A percentile compares a stretch with the other conserved stretches of the same genome.
These are phyloP conservation scores for Zenarchopterus dispar DNA, from an alignment of 2,797 vertebrate genomes.

Conservation along the genomic window DNA sequence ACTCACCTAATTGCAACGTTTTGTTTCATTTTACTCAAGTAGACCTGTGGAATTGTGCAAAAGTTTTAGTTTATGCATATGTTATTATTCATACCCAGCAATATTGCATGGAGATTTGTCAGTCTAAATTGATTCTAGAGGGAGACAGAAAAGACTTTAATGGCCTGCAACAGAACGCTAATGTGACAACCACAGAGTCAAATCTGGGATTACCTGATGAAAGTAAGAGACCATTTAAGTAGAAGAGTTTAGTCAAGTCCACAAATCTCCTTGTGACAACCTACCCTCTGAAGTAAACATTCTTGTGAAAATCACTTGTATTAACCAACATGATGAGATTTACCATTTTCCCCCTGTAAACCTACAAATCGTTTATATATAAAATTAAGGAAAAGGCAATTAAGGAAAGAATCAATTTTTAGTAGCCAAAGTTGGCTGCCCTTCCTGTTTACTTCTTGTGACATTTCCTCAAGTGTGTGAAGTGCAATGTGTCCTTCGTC, in stretches of 20 bases:
- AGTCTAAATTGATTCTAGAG: neutral
- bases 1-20: conserved; percentile 22
- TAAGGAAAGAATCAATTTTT: conserved; percentile 22
- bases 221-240: neutral
- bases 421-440: conserved; percentile 1
- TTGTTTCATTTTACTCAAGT: neutral
- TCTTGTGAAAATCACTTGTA: neutral
- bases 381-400: too few relatives aligned
- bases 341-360: neutral
- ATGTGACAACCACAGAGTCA: conserved; percentile 9
- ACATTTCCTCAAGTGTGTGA: conserved; percentile 33
- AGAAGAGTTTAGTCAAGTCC: too few relatives aligned
- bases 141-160: conserved; percentile 3
- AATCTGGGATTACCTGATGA: neutral
- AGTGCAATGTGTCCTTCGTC: conserved; percentile 33
- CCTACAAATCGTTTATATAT: neutral
- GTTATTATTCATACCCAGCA: neutral
- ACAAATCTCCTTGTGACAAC: too few relatives aligned
- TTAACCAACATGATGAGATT: neutral
- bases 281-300: neutral
- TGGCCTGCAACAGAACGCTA: neutral
- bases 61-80: neutral
- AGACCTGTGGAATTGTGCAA: neutral
- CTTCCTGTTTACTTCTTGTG: conserved; percentile 31
- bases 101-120: neutral